Percentiles rank a stretch among this genome's conserved stretches.
Evolutionary conservation across 2,888 invertebrate genomes (phyloP).

Genomic region (Uropetala carovei): DNA sequence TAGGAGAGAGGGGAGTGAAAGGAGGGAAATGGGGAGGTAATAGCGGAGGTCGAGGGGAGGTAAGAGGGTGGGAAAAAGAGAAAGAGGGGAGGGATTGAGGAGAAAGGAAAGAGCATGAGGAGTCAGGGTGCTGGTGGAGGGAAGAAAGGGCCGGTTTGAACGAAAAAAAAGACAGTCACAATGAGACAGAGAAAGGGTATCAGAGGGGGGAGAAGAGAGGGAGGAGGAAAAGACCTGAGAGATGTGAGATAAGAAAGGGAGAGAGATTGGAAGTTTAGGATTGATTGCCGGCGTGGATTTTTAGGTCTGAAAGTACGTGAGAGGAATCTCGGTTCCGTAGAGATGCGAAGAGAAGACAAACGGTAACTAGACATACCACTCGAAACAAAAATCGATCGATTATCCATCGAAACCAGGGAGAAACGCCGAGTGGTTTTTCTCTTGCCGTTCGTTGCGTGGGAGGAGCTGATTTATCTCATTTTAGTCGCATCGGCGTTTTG

Average conservation of each 20-base stretch:
- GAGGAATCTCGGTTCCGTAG: not conserved
- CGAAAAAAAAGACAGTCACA: no score
- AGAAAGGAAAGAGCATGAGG: not conserved
- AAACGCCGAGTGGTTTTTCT: not conserved
- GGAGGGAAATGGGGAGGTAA: no score
- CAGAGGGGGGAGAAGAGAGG: no score
- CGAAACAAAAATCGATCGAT: not conserved
- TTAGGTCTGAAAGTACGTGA: not conserved
- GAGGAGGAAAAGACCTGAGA: no score
- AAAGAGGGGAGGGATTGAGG: not conserved
- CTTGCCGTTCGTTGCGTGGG: not conserved
- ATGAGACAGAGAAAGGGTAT: no score
- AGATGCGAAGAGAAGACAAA: not conserved
- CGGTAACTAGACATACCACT: conserved; percentile 6
- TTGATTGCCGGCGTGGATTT: not conserved
- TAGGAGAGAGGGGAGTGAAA: no score
- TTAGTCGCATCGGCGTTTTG: not conserved
- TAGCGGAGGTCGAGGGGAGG: not conserved
- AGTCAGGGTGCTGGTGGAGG: no score
- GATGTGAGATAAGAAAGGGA: not conserved
- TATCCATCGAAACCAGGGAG: not conserved
- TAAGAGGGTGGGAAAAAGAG: not conserved
- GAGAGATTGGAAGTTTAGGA: not conserved
- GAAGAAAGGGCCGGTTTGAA: no score
- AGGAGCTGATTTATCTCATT: not conserved